A percentile compares a stretch with the other conserved stretches of the same genome.
These are phyloP conservation scores for Schizopygopsis malacanthus DNA, from an alignment of 2,797 vertebrate genomes.

Conservation along the genomic window DNA sequence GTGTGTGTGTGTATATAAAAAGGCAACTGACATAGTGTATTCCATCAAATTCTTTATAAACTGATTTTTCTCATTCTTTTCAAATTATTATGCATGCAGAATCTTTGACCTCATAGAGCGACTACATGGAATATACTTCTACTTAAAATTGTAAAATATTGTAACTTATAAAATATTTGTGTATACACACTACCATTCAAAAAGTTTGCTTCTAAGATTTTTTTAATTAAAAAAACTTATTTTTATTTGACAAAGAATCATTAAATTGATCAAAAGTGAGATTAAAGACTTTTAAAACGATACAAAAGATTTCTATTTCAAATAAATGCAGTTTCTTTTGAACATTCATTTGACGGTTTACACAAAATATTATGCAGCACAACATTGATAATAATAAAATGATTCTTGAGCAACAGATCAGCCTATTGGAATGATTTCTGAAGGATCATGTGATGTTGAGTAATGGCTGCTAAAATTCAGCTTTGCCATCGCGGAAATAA, in stretches of 20 bases:
- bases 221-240: neutral
- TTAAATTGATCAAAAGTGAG: neutral
- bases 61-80: neutral
- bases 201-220: neutral
- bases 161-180: neutral
- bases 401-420: neutral
- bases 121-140: neutral
- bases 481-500: neutral
- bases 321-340: conserved; percentile 1
- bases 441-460: neutral
- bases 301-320: neutral
- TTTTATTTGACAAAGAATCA: neutral
- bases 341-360: neutral
- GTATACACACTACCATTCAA: neutral
- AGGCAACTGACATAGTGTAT: neutral
- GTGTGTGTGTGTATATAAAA: conserved; percentile 7
- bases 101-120: neutral
- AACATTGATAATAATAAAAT: neutral
- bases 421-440: neutral
- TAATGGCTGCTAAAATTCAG: neutral
- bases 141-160: neutral
- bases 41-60: neutral
- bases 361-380: neutral
- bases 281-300: neutral
- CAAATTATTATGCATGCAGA: neutral